phyloP scores from a whole-genome alignment of 2,113 vertebrate species.

The Acinonyx jubatus region DNA sequence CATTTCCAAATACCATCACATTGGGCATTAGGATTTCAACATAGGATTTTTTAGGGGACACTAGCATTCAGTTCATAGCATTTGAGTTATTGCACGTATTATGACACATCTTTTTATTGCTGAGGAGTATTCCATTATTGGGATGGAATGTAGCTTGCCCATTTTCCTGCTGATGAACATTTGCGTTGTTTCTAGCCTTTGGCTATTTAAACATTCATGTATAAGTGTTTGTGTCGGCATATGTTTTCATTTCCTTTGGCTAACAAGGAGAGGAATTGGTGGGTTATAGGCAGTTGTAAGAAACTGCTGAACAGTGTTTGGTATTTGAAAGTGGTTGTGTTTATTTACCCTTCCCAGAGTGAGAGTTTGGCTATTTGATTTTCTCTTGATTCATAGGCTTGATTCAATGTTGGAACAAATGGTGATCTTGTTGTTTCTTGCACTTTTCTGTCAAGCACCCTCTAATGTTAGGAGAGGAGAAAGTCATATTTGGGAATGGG shows the following conservation, averaged over 20 bases:
- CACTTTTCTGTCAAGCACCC: neutral
- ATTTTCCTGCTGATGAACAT: neutral
- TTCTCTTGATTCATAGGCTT: neutral
- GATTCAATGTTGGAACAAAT: neutral
- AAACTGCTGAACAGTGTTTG: neutral
- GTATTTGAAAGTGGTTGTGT: neutral
- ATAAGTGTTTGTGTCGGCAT: neutral
- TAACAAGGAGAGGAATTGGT: neutral
- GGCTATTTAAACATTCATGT: neutral
- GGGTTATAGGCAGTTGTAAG: neutral
- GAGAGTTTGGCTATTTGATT: neutral
- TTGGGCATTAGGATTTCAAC: neutral
- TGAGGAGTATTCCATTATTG: neutral
- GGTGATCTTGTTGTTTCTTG: neutral
- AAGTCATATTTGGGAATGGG: neutral
- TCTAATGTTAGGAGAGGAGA: neutral
- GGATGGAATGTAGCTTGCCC: neutral
- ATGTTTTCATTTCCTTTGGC: neutral
- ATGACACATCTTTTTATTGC: neutral
- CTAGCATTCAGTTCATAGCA: neutral
- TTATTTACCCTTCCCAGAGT: neutral
- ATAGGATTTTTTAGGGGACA: neutral
- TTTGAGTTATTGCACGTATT: neutral
- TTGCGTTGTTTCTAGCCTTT: conserved; percentile 17
- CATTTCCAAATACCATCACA: neutral